Base-by-base conservation (phyloP, 2,888 invertebrate species). In the Diabrotica balteata region DNA sequence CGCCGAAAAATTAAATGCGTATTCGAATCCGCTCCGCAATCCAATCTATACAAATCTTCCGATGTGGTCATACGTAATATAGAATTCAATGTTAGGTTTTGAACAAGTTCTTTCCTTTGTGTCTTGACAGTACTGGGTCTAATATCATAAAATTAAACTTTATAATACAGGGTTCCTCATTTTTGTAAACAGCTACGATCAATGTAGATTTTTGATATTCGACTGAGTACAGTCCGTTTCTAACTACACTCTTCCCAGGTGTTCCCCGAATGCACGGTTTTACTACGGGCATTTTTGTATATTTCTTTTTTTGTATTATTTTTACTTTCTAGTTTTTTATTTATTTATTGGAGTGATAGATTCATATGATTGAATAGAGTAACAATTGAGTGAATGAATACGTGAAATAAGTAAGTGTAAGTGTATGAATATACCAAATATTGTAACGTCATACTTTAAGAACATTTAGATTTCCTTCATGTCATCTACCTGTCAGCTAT, bases 31-130 rank as follows among this genome's bases (percentile, higher is more conserved):
- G 32, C 32, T 32, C 32, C 32, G 4, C 32, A 5, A 32, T 32
- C 32, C 1, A 32, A 32, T 32, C 32, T 32, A 32, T 32, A 32
- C 5, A 5, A 4, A 2, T 32, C 32, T 32, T 17, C 4, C 32
- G 3, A 32, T 32, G 32, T 32, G 32, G 5, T 32, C 32, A 53
- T 42, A 7, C n/a, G 54, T 54, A 43, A 43, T 54, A 43, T 54
- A 54, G 43, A 54, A 54, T n/a, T 54, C 47, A 59, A 9, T 59
- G 45, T 46, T 22, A 60, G 51, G 52, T 60, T 60, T 44, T 32
- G 11, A 59, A 43, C 79, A 78, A 79, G 75, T 75, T 59, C 67
- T 69, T 76, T 77, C 76, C 78, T 77, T 47, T 66, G 61, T 62
- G 63, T 54, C 59, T 59, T 44, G 17, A 55, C 63, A 57, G 52